These are phyloP conservation scores for Apeira syringaria DNA, from an alignment of 2,888 invertebrate genomes.

Conservation along the genomic window DNA sequence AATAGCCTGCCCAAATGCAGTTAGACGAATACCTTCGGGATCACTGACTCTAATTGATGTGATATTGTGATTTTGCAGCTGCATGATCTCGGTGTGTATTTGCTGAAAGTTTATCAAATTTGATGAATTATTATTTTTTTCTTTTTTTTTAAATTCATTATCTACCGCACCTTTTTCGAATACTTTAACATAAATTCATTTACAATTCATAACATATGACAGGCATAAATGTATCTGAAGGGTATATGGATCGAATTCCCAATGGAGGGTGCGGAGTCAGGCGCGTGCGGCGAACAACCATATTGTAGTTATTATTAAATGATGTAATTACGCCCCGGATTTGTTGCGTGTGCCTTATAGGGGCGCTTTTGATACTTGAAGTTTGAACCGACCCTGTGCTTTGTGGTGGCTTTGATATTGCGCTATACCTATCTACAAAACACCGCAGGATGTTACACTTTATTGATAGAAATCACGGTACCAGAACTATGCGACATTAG, in stretches of 20 bases:
- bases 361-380: constrained; percentile 43
- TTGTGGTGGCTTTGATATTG: constrained; percentile 1
- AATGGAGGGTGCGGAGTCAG: constrained; percentile 5
- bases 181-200: too few relatives aligned
- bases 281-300: constrained; percentile 36
- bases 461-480: neutral
- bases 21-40: too few relatives aligned
- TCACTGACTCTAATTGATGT: too few relatives aligned
- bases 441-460: neutral
- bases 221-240: constrained; percentile 2
- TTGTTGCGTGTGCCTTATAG: constrained; percentile 32
- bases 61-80: too few relatives aligned
- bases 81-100: too few relatives aligned
- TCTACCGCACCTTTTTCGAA: too few relatives aligned
- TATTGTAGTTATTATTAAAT: constrained; percentile 44
- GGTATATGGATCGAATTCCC: constrained; percentile 14
- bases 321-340: constrained; percentile 38
- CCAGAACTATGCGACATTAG: too few relatives aligned
- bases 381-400: constrained; percentile 41
- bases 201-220: neutral
- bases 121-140: too few relatives aligned
- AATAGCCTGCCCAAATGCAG: too few relatives aligned
- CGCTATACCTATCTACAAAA: neutral
- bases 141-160: too few relatives aligned
- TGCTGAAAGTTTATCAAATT: too few relatives aligned